Percentiles rank a stretch among this genome's conserved stretches.
Evolutionary conservation across 1,140 invertebrate species (phyloP).

Genomic region (Goniozus legneri): DNA sequence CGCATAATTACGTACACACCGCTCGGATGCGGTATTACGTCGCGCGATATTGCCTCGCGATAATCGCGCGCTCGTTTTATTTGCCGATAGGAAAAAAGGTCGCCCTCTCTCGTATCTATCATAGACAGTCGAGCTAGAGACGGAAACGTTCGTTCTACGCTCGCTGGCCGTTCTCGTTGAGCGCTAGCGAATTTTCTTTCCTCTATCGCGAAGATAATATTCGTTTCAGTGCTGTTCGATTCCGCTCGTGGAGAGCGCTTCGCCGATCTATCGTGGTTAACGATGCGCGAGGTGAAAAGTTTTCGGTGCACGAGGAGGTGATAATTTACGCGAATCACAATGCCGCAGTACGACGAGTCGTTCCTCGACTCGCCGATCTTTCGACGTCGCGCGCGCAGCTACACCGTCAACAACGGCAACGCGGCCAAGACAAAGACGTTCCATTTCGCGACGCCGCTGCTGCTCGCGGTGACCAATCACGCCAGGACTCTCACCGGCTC

Average conservation of each 20-base stretch:
- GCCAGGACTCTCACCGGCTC: constrained; percentile 40
- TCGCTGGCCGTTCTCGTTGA: too few relatives aligned
- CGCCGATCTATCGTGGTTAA: constrained; percentile 3
- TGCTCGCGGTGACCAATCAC: constrained; percentile 46
- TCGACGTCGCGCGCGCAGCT: constrained; percentile 48
- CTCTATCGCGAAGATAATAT: too few relatives aligned
- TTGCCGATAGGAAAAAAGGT: too few relatives aligned
- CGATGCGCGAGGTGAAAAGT: not conserved
- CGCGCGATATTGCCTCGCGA: too few relatives aligned
- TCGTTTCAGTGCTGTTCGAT: not conserved
- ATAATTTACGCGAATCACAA: constrained; percentile 16
- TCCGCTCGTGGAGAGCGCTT: not conserved
- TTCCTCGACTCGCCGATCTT: constrained; percentile 48
- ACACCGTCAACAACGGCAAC: constrained; percentile 45
- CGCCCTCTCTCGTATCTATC: too few relatives aligned
- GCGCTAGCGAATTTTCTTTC: too few relatives aligned
- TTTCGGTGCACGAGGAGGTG: not conserved
- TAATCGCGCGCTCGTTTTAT: too few relatives aligned
- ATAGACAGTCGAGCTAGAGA: too few relatives aligned
- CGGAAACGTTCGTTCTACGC: too few relatives aligned
- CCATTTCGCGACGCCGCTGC: constrained; percentile 43
- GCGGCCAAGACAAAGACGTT: constrained; percentile 46
- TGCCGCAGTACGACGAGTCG: constrained; percentile 51
- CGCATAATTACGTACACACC: too few relatives aligned
- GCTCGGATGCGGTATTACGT: too few relatives aligned